A percentile compares a stretch with the other conserved stretches of the same genome.
Conservation (phyloP, 2,888 invertebrate genomes). For the Merodon equestris region DNA sequence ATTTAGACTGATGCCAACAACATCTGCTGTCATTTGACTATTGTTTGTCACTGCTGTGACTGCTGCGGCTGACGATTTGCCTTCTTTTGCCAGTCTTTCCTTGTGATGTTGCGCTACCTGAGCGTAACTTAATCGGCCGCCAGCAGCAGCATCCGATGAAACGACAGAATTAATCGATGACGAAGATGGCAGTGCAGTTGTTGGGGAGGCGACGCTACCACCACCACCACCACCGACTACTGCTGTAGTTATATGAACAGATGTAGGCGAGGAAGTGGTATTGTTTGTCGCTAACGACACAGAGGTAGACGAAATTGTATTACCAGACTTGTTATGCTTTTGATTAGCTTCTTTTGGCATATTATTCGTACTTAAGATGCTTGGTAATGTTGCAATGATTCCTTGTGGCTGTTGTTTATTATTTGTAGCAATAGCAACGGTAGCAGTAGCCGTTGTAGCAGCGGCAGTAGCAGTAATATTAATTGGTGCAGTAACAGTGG, state of each 20-base stretch:
- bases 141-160: slow-evolving; percentile 58
- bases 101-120: slow-evolving; percentile 84
- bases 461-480: slow-evolving; percentile 7
- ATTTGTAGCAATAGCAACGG: slow-evolving; percentile 25
- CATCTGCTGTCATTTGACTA: slow-evolving; percentile 18
- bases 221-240: slow-evolving; percentile 26
- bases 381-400: slow-evolving; percentile 71
- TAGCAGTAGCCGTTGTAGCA: slow-evolving; percentile 22
- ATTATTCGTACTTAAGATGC: slow-evolving; percentile 70
- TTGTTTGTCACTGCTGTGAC: slow-evolving; percentile 18
- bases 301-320: slow-evolving; percentile 71
- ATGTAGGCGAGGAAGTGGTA: slow-evolving; percentile 47
- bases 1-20: slow-evolving; percentile 28
- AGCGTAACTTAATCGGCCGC: slow-evolving; percentile 81
- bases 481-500: slow-evolving; percentile 23
- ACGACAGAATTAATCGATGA: slow-evolving; percentile 69
- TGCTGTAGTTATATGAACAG: slow-evolving; percentile 42
- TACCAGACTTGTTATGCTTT: slow-evolving; percentile 75
- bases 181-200: slow-evolving; percentile 54
- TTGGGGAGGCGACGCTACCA: slow-evolving; percentile 66
- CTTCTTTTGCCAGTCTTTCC: slow-evolving; percentile 75
- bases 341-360: slow-evolving; percentile 75
- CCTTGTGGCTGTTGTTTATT: slow-evolving; percentile 60
- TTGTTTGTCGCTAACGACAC: slow-evolving; percentile 70
- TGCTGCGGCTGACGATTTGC: slow-evolving; percentile 27